These are phyloP conservation scores for Rhinatrema bivittatum DNA, from an alignment of 2,797 vertebrate genomes.

Conservation along the genomic window DNA sequence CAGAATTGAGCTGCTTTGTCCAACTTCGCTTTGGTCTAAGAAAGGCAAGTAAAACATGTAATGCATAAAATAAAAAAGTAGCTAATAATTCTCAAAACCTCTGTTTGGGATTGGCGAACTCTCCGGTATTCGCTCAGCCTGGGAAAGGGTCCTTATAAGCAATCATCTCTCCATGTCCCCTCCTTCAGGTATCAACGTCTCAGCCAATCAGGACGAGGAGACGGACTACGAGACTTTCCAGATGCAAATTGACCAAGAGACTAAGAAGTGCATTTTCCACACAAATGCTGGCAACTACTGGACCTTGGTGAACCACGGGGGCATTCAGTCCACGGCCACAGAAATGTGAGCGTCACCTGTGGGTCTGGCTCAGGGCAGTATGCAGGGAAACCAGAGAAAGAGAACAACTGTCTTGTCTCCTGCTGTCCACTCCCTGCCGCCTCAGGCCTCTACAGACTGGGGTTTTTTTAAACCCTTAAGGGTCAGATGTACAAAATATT, in stretches of 20 bases:
- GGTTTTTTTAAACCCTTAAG: no score
- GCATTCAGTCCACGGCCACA: conserved; percentile 81
- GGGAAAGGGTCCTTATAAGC: no score
- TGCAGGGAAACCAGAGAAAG: not conserved
- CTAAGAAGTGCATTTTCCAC: conserved; percentile 81
- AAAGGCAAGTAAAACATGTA: no score
- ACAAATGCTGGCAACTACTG: conserved; percentile 84
- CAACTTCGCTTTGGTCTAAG: no score
- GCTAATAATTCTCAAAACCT: no score
- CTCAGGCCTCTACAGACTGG: not conserved
- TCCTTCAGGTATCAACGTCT: conserved; percentile 77
- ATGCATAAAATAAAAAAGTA: no score
- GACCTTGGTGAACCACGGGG: conserved; percentile 85
- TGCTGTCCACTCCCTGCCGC: not conserved
- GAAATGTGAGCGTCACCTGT: conserved; percentile 67
- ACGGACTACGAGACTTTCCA: conserved; percentile 92
- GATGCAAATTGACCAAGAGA: conserved; percentile 88
- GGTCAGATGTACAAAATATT: no score
- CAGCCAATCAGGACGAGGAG: conserved; percentile 94
- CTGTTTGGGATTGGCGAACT: no score
- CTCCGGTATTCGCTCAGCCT: no score
- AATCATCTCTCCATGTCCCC: not conserved
- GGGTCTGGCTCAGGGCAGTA: no score
- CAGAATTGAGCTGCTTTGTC: no score
- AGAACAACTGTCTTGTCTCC: not conserved